phyloP scores from a whole-genome alignment of 2,888 invertebrate genomes.

The Cryptocephalus primarius region DNA sequence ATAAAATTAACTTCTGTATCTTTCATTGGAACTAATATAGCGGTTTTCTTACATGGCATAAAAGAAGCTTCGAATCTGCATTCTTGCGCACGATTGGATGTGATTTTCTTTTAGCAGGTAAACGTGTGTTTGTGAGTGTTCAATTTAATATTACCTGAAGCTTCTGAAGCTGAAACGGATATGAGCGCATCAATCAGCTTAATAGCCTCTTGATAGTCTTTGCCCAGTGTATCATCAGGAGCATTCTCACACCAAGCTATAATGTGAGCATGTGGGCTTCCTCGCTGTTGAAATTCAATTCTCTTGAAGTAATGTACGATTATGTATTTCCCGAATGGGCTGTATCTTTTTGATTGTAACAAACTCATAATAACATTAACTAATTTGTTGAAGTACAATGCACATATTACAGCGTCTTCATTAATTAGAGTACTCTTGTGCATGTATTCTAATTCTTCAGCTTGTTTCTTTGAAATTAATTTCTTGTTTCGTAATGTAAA shows the following conservation, averaged over 20 bases:
- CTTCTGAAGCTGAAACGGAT: not conserved
- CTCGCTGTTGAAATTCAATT: slow-evolving; percentile 30
- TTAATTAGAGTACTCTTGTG: not conserved
- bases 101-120: not conserved
- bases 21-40: not conserved
- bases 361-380: slow-evolving; percentile 21
- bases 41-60: not conserved
- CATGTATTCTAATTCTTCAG: not conserved
- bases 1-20: not conserved
- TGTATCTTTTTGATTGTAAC: slow-evolving; percentile 18
- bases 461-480: not conserved
- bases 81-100: not conserved
- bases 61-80: not conserved
- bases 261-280: slow-evolving; percentile 21
- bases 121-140: not conserved
- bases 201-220: not conserved
- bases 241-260: slow-evolving; percentile 1
- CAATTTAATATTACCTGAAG: not conserved
- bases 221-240: not conserved
- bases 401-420: slow-evolving; percentile 11
- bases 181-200: not conserved
- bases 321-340: slow-evolving; percentile 25
- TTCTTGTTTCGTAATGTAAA: not conserved
- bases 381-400: slow-evolving; percentile 22
- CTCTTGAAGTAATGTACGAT: slow-evolving; percentile 25